These are phyloP conservation scores for Tryphoninae sp. DNA, from an alignment of 2,888 invertebrate species.

Conservation along the genomic window DNA sequence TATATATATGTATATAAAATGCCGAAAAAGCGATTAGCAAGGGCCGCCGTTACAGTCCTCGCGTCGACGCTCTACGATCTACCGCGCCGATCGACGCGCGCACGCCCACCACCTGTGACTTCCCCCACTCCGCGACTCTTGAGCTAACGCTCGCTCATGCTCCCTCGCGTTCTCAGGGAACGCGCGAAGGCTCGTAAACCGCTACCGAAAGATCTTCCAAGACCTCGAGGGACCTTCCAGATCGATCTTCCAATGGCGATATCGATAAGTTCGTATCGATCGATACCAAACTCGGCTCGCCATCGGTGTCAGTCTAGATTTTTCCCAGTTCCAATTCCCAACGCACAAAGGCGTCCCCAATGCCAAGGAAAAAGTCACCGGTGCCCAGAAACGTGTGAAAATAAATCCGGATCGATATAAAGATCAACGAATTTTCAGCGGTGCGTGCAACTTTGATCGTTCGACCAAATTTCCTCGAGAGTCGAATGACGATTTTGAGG, in stretches of 20 bases:
- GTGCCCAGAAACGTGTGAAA: constrained; percentile 40
- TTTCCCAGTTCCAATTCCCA: not conserved
- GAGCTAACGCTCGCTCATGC: constrained; percentile 18
- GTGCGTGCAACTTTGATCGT: constrained; percentile 44
- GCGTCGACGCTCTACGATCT: constrained; percentile 52
- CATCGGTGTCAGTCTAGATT: not conserved
- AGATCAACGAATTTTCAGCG: constrained; percentile 50
- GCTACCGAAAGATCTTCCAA: not conserved
- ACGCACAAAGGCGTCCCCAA: not conserved
- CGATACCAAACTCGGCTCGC: constrained; percentile 11
- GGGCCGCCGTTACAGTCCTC: constrained; percentile 33
- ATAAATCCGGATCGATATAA: constrained; percentile 31
- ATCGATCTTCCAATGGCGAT: not conserved
- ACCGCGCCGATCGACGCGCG: constrained; percentile 56
- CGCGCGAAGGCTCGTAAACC: not conserved
- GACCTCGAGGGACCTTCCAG: not conserved
- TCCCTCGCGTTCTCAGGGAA: not conserved
- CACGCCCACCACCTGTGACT: constrained; percentile 53
- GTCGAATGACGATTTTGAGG: constrained; percentile 24
- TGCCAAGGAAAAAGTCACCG: not conserved
- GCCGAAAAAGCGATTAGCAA: constrained; percentile 51
- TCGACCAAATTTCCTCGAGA: constrained; percentile 13
- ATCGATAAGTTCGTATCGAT: constrained; percentile 23
- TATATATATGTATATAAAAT: constrained; percentile 17
- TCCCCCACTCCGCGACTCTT: constrained; percentile 11